Percentiles rank a stretch among this genome's conserved stretches.
Conservation (phyloP, 1,140 invertebrate genomes). For the Drosophila persimilis region DNA sequence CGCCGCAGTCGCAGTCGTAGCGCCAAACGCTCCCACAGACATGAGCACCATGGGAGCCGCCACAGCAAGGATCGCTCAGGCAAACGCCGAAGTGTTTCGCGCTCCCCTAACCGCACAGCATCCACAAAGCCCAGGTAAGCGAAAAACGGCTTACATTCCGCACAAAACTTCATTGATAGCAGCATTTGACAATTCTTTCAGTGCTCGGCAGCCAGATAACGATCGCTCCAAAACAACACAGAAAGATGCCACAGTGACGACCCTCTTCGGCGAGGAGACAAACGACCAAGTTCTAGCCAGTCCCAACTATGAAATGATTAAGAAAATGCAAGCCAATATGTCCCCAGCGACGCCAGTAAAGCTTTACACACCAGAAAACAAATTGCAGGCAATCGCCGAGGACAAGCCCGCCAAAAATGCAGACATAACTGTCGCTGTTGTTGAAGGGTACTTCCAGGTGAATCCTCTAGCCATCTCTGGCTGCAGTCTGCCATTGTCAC, state of each 20-base stretch:
- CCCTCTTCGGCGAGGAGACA: slow-evolving; percentile 4
- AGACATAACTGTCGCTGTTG: neutral
- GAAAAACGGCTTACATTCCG: neutral
- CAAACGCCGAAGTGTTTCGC: slow-evolving; percentile 31
- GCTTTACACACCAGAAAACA: neutral
- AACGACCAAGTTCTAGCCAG: neutral
- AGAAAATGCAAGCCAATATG: slow-evolving; percentile 1
- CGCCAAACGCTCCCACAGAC: slow-evolving; percentile 11
- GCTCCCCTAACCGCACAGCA: slow-evolving; percentile 7
- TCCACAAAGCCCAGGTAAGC: slow-evolving; percentile 34
- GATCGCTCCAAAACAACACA: neutral
- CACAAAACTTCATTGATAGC: slow-evolving; percentile 4
- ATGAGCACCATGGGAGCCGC: slow-evolving; percentile 2
- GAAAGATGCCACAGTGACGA: neutral
- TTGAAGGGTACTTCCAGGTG: neutral
- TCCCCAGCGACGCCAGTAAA: slow-evolving; percentile 3
- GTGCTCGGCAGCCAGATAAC: neutral
- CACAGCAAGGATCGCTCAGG: neutral
- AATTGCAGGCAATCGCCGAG: neutral
- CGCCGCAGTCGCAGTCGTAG: slow-evolving; percentile 34
- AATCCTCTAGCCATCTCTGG: neutral
- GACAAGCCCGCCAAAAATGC: neutral
- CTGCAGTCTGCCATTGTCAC: too few relatives aligned
- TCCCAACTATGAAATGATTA: neutral
- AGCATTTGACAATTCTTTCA: slow-evolving; percentile 23